Base-by-base conservation (phyloP, 2,797 vertebrate species). In the Etheostoma nigrum region DNA sequence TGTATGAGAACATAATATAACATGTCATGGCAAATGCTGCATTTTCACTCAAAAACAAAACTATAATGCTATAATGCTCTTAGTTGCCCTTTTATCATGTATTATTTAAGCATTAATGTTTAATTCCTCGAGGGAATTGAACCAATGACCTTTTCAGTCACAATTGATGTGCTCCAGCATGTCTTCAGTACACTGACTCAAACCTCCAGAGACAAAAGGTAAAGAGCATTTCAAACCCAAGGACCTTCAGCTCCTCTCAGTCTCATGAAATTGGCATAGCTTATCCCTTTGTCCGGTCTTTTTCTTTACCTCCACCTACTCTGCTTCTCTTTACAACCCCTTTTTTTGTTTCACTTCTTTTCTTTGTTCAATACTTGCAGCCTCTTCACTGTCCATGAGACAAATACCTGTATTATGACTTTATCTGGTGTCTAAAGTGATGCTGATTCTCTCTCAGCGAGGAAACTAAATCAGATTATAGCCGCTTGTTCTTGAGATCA, bases 61-160 rank as follows among this genome's bases (percentile, higher is more conserved):
- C 16, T 4, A 27, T 27, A 4, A 27, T 72, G 53, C 63, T 40
- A 1, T 59, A n/a, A 2, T 72, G 53, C 73, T 79, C 60, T 74
- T 65, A 49, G 40, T 49, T 60, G 30, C 18, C 70, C 45, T 70
- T 44, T 72, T 53, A 76, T 45, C 62, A 60, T 76, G 83, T 74
- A 79, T 82, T 81, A 79, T 78, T 74, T 76, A 74, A 80, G 45
- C 65, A 81, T 79, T 78, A 55, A 45, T 27, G 8, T 62, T 83
- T 81, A 64, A 77, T 67, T 66, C 58, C 63, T 42, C 9, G 0
- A n/a, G 64, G 76, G 82, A 72, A 69, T 36, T 36, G 66, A 85
- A 76, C 78, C 23, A 0, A 25, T 81, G 70, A 15, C 79, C 75
- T 81, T 74, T 84, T 79, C 67, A 5, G 62, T 74, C 68, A 64